A percentile compares a stretch with the other conserved stretches of the same genome.
Evolutionary conservation across 2,797 vertebrate genomes (phyloP).

Genomic region (Falco rusticolus): DNA sequence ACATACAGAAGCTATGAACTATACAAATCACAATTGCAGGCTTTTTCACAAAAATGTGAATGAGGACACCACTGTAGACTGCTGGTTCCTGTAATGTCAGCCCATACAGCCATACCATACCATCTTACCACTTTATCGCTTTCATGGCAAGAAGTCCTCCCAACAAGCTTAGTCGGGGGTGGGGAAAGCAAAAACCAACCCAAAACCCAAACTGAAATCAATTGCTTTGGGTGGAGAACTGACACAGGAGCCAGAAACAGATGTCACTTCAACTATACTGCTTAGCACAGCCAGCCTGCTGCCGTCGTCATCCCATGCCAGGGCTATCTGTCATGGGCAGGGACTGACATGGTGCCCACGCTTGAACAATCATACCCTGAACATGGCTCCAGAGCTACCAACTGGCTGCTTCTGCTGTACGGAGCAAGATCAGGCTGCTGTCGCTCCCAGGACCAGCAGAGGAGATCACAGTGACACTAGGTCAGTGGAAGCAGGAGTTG

Average conservation of each 20-base stretch:
- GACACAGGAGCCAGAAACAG: neutral
- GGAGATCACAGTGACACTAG: accelerated
- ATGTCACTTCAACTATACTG: neutral
- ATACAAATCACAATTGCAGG: neutral
- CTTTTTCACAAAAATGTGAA: neutral
- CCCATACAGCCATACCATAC: neutral
- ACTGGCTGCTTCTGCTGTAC: accelerated
- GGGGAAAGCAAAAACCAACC: neutral
- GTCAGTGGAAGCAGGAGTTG: neutral
- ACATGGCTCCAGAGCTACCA: accelerated
- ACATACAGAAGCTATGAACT: neutral
- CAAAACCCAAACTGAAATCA: neutral
- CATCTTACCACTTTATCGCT: neutral
- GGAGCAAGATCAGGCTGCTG: neutral
- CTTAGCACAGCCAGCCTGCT: neutral
- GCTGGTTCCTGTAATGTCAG: neutral
- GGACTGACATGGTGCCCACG: accelerated
- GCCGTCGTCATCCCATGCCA: accelerated
- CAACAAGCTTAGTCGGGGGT: neutral
- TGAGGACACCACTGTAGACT: accelerated
- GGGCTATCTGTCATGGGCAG: accelerated
- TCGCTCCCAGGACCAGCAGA: neutral
- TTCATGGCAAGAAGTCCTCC: neutral
- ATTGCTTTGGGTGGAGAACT: neutral
- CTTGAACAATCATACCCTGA: neutral